phyloP scores from a whole-genome alignment of 2,888 invertebrate species.

The Trachelus iudaicus region DNA sequence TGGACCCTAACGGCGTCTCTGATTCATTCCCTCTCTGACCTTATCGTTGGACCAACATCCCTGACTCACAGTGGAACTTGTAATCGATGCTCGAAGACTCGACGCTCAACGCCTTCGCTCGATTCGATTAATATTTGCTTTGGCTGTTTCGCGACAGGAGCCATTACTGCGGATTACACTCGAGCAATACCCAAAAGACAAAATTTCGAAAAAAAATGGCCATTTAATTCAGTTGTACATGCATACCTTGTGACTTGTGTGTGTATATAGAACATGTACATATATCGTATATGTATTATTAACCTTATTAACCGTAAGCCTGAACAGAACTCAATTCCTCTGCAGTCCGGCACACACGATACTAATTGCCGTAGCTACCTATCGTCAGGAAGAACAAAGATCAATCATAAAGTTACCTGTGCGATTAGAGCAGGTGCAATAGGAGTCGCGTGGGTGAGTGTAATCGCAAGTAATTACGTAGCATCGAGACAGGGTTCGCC shows the following conservation, averaged over 20 bases:
- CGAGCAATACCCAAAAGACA: neutral
- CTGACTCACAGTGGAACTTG: neutral
- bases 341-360: constrained; percentile 39
- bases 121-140: neutral
- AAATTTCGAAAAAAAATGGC: too few relatives aligned
- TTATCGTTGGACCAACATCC: neutral
- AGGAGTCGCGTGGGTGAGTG: neutral
- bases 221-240: constrained; percentile 7
- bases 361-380: constrained; percentile 27
- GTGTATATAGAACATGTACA: constrained; percentile 24
- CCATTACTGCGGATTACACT: neutral
- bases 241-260: constrained; percentile 11
- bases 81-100: neutral
- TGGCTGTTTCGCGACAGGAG: neutral
- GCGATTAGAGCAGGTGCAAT: neutral
- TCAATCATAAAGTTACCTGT: neutral
- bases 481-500: neutral
- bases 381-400: neutral
- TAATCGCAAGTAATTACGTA: neutral
- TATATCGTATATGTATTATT: constrained; percentile 22
- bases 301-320: constrained; percentile 40
- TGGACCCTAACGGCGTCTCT: neutral
- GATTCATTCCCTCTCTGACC: neutral
- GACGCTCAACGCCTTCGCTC: neutral
- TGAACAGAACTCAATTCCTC: constrained; percentile 33